Evolutionary conservation across 2,113 vertebrate species (phyloP), one percentile per base, ranked within the genome.

Genomic region (Xerus inauris): DNA sequence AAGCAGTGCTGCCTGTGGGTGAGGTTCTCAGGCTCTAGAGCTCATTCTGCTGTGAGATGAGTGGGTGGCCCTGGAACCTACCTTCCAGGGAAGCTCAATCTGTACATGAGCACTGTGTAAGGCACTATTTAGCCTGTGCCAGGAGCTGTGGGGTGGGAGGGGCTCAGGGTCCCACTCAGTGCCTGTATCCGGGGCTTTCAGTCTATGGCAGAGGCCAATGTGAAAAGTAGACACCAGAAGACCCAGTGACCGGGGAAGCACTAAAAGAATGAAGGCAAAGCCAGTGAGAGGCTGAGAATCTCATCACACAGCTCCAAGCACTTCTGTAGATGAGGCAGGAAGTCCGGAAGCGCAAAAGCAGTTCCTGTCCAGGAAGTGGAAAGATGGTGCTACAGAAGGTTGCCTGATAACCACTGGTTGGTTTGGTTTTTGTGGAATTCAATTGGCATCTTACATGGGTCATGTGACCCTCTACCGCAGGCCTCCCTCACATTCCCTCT

Each of bases 91-190:
- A 59, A 49, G 28, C 38, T 81, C 35, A 6, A 9, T 47, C 42
- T 47, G 10, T 30, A 42, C 2, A 6, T 8, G 38, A 71, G 65
- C 42, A 7, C 0, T 12, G 62, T 28, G 6, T 6, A 8, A 62
- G 42, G 47, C 76, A 24, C n/a, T 3, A 17, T 42, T 24, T 17
- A 13, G 30, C 17, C 71, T 38, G 22, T 20, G 49, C 40, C 51
- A 9, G 22, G 49, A 0, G 24, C 2, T 0, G 24, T 13, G 4
- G 26, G 80, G 16, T 3, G 0, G 28, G 65, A 81, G 64, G 49
- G 71, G 4, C 30, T 30, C 0, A 4, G 65, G 20, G 13, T 24
- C 20, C 32, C 62, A 30, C 19, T 4, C 11, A 1, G 40, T 0
- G 35, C 47, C 40, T 28, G 51, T 67, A 72, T 49, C 86, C 30